Conservation (phyloP, 2,888 invertebrate species). For the Ophonus ardosiacus region DNA sequence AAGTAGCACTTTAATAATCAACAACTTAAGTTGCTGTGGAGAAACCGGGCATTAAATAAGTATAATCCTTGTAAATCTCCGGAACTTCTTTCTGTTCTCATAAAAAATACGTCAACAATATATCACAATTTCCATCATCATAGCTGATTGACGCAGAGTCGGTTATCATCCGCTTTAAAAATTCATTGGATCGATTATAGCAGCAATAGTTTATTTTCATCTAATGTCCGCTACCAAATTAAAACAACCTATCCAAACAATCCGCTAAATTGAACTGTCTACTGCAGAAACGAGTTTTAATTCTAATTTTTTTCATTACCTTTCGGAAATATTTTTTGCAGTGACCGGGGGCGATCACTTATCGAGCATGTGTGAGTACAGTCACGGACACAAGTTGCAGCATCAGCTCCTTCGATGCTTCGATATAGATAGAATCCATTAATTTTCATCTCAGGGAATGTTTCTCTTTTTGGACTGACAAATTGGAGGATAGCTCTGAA, state of each 20-base stretch:
- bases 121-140: too few species aligned
- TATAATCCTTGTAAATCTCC: too few species aligned
- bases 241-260: conserved; percentile 32
- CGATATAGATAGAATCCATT: conserved; percentile 55
- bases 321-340: conserved; percentile 55
- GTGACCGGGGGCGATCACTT: conserved; percentile 55
- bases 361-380: conserved; percentile 51
- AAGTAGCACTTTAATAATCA: too few species aligned
- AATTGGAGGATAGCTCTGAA: conserved; percentile 51
- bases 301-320: conserved; percentile 60
- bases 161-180: conserved; percentile 30
- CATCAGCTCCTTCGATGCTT: conserved; percentile 19
- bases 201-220: conserved; percentile 44
- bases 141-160: not conserved
- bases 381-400: conserved; percentile 19
- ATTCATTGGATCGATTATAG: conserved; percentile 23
- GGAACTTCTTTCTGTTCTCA: too few species aligned
- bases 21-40: too few species aligned
- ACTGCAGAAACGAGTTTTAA: conserved; percentile 53
- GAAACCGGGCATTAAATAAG: too few species aligned
- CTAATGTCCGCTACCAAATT: conserved; percentile 18
- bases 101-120: too few species aligned
- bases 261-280: conserved; percentile 55
- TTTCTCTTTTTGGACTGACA: conserved; percentile 56
- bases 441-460: conserved; percentile 50